Percentiles rank a stretch among this genome's conserved stretches.
Evolutionary conservation across 2,888 invertebrate genomes (phyloP).

Genomic region (Nemotelus pantherinus): DNA sequence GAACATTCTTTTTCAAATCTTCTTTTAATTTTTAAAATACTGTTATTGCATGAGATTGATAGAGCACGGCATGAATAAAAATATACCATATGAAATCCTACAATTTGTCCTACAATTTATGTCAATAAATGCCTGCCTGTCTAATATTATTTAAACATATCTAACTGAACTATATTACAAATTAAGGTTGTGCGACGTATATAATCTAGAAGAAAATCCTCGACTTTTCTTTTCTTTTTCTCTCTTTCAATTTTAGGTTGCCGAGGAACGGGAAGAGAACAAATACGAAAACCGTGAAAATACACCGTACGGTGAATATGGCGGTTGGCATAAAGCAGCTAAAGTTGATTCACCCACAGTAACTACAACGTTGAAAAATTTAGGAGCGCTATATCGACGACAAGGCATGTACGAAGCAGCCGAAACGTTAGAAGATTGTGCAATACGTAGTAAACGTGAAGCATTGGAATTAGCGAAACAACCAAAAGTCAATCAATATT

Average conservation of each 20-base stretch:
- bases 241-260: slow-evolving; percentile 81
- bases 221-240: not conserved
- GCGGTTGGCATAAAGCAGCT: slow-evolving; percentile 98
- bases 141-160: too few relatives aligned
- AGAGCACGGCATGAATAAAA: slow-evolving; percentile 20
- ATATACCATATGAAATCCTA: not conserved
- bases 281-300: slow-evolving; percentile 89
- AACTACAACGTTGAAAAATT: slow-evolving; percentile 97
- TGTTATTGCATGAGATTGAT: slow-evolving; percentile 2
- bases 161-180: too few relatives aligned
- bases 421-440: slow-evolving; percentile 98
- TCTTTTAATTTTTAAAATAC: too few relatives aligned
- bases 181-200: not conserved
- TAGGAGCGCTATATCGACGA: slow-evolving; percentile 96
- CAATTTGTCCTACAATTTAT: not conserved
- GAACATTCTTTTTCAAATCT: too few relatives aligned
- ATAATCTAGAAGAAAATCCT: slow-evolving; percentile 2
- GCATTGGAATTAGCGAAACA: slow-evolving; percentile 94
- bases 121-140: not conserved
- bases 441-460: slow-evolving; percentile 94
- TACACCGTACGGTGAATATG: slow-evolving; percentile 86
- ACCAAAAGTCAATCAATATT: slow-evolving; percentile 81
- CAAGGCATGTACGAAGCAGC: slow-evolving; percentile 99
- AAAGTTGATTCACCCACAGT: slow-evolving; percentile 98
- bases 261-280: slow-evolving; percentile 98